Evolutionary conservation across 1,140 invertebrate genomes (phyloP).

Genomic region (Chymomyza costata): DNA sequence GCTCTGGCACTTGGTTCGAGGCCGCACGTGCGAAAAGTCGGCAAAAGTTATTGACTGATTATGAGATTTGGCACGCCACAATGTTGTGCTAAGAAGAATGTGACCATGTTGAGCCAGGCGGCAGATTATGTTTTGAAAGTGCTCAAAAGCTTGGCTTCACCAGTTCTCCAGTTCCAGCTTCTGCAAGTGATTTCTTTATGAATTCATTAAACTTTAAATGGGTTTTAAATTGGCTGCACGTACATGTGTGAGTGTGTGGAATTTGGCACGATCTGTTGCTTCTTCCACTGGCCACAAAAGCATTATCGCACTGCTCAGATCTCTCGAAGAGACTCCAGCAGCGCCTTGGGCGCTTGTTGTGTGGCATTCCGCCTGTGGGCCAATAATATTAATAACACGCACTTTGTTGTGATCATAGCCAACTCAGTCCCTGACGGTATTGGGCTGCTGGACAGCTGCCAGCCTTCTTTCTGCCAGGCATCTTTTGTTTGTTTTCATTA

Average conservation of each 20-base stretch:
- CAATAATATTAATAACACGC: slow-evolving; percentile 73
- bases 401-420: slow-evolving; percentile 42
- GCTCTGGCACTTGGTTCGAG: slow-evolving; percentile 17
- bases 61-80: slow-evolving; percentile 70
- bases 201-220: slow-evolving; percentile 74
- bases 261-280: slow-evolving; percentile 64
- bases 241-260: slow-evolving; percentile 41
- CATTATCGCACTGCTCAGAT: slow-evolving; percentile 64
- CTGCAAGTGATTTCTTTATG: slow-evolving; percentile 66
- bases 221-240: slow-evolving; percentile 65
- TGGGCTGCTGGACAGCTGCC: slow-evolving; percentile 21
- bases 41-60: slow-evolving; percentile 74
- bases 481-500: slow-evolving; percentile 71
- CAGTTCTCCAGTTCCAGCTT: slow-evolving; percentile 1
- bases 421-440: slow-evolving; percentile 25
- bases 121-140: slow-evolving; percentile 73
- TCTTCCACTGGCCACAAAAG: slow-evolving; percentile 31
- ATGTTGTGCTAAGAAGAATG: slow-evolving; percentile 18
- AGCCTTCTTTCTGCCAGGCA: slow-evolving; percentile 35
- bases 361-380: slow-evolving; percentile 52
- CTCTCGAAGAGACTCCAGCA: slow-evolving; percentile 30
- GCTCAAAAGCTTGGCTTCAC: slow-evolving; percentile 24
- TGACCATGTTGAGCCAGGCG: slow-evolving; percentile 37
- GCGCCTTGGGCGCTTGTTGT: slow-evolving; percentile 41
- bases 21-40: slow-evolving; percentile 64